phyloP scores from a whole-genome alignment of 2,888 invertebrate species.

The Metalampra italica region DNA sequence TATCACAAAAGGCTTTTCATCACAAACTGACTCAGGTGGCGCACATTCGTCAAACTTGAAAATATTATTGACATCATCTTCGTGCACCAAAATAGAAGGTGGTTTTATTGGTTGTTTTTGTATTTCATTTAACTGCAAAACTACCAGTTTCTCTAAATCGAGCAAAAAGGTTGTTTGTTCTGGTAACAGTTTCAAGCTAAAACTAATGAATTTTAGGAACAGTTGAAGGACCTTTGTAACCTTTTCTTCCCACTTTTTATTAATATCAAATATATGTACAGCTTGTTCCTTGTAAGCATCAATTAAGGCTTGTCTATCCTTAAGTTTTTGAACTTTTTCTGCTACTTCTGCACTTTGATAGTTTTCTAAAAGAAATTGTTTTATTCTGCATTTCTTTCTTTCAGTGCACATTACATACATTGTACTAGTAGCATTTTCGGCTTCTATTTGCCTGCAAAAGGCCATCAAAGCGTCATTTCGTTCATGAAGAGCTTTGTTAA shows the following conservation, averaged over 20 bases:
- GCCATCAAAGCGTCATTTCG: constrained; percentile 57
- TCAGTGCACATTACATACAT: constrained; percentile 67
- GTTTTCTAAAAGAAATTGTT: constrained; percentile 51
- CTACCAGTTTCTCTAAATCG: constrained; percentile 62
- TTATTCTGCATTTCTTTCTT: constrained; percentile 64
- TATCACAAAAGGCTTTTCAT: constrained; percentile 50
- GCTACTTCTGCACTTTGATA: constrained; percentile 43
- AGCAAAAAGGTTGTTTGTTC: constrained; percentile 64
- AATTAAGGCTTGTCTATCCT: constrained; percentile 40
- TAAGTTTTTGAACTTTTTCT: constrained; percentile 46
- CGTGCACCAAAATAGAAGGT: constrained; percentile 42
- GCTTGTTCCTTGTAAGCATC: constrained; percentile 38
- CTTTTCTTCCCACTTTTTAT: constrained; percentile 59
- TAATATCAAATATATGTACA: constrained; percentile 39
- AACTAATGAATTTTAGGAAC: constrained; percentile 65
- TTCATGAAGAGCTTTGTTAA: constrained; percentile 43
- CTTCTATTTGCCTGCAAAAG: constrained; percentile 52
- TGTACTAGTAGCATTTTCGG: constrained; percentile 52
- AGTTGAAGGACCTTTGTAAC: constrained; percentile 56
- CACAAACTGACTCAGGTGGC: constrained; percentile 28
- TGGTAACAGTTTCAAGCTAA: constrained; percentile 58
- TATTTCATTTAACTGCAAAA: constrained; percentile 64
- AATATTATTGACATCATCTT: constrained; percentile 31
- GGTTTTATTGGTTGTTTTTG: constrained; percentile 37
- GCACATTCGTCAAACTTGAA: constrained; percentile 40